A percentile compares a stretch with the other conserved stretches of the same genome.
These are phyloP conservation scores for Drosophila murphyi DNA, from an alignment of 1,140 invertebrate species.

Conservation along the genomic window DNA sequence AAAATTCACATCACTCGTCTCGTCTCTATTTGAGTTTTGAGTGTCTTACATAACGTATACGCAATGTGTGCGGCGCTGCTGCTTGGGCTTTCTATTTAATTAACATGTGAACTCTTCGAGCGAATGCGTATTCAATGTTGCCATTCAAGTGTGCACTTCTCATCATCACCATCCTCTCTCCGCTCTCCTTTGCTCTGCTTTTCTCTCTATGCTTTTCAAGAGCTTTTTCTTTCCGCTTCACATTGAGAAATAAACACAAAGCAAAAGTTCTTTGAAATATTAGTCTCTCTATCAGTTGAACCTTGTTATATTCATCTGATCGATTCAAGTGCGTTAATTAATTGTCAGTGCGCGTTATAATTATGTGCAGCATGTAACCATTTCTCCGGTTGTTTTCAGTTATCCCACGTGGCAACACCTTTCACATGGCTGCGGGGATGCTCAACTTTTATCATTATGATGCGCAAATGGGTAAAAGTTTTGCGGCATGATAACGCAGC, in stretches of 20 bases:
- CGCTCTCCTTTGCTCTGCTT: neutral
- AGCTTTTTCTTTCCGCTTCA: constrained; percentile 19
- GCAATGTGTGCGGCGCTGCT: constrained; percentile 40
- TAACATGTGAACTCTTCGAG: constrained; percentile 68
- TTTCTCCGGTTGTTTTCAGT: neutral
- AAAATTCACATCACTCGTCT: constrained; percentile 23
- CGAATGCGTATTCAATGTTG: constrained; percentile 67
- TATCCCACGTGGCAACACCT: constrained; percentile 17
- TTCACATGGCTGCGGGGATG: constrained; percentile 41
- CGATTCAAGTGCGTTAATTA: constrained; percentile 43
- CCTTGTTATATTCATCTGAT: constrained; percentile 34
- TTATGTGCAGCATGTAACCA: constrained; percentile 36
- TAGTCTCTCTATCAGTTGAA: constrained; percentile 2
- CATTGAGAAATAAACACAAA: neutral
- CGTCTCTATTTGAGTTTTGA: constrained; percentile 44
- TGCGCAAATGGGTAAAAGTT: constrained; percentile 75
- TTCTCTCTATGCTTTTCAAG: neutral
- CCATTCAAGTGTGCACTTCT: constrained; percentile 54
- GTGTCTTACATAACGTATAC: constrained; percentile 62
- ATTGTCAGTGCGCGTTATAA: constrained; percentile 33
- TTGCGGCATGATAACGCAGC: constrained; percentile 49
- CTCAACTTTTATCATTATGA: constrained; percentile 81
- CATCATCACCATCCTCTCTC: neutral
- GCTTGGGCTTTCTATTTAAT: constrained; percentile 75
- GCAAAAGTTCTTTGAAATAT: constrained; percentile 22